Evolutionary conservation across 2,888 invertebrate species (phyloP).

Genomic region (Chydorus sphaericus): DNA sequence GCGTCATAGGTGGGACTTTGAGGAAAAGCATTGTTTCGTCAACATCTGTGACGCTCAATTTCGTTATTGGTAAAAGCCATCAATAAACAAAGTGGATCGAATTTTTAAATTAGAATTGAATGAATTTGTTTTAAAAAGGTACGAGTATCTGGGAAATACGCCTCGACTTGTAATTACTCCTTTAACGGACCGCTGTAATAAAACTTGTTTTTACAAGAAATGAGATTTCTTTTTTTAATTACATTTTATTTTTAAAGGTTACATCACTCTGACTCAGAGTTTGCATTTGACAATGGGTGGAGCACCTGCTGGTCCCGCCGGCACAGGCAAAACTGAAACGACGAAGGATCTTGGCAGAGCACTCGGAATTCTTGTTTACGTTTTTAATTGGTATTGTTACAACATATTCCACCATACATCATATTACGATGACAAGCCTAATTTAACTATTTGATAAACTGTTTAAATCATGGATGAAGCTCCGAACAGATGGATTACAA

Average conservation of each 20-base stretch:
- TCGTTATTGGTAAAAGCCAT: slow-evolving; percentile 68
- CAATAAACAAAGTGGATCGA: too few species aligned
- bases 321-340: slow-evolving; percentile 94
- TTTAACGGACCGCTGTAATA: slow-evolving; percentile 80
- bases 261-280: slow-evolving; percentile 88
- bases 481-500: slow-evolving; percentile 98
- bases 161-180: slow-evolving; percentile 91
- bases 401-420: too few species aligned
- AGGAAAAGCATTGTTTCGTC: slow-evolving; percentile 76
- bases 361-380: slow-evolving; percentile 92
- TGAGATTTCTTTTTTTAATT: too few species aligned
- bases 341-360: slow-evolving; percentile 93
- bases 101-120: too few species aligned
- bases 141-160: slow-evolving; percentile 92
- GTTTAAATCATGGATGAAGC: too few species aligned
- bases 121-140: too few species aligned
- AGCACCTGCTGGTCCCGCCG: slow-evolving; percentile 85
- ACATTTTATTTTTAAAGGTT: too few species aligned
- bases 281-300: slow-evolving; percentile 95
- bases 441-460: too few species aligned
- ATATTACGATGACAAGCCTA: too few species aligned
- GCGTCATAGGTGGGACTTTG: slow-evolving; percentile 80
- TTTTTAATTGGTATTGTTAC: slow-evolving; percentile 95
- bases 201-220: too few species aligned
- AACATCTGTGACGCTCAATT: slow-evolving; percentile 97